Base-by-base conservation (phyloP, 30 jellyfish, hydroid and myxozoan genomes). In the Cassiopea xamachana region DNA sequence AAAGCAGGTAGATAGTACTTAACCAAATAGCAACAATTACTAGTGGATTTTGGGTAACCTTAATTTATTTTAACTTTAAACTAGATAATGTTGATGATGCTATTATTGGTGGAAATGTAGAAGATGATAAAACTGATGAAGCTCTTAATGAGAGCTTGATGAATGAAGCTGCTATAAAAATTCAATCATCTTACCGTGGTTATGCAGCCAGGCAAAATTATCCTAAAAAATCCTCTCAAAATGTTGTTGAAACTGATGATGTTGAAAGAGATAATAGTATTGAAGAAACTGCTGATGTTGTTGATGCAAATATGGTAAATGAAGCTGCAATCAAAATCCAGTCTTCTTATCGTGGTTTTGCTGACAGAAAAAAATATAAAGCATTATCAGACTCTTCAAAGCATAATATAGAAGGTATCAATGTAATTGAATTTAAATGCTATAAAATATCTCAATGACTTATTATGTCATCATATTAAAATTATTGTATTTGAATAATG, bases 271-370 rank as follows among this genome's bases (percentile, higher is more conserved):
- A 64, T 2, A 64, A 10, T 55, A 3, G 64, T 10, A 55, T 5
- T 5, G 74, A 64, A 14, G 43, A 14, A 64, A 4, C 74, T 9
- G 27, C 43, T 64, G 74, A 27, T 4, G 27, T 2, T 64, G 51
- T 15, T 50, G 87, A 78, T 48, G 81, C 44, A 46, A 73, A 77
- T 77, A 68, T 46, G 46, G 19, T 8, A 39, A 84, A 79, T 4
- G 91, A 77, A 18, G 96, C 96, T 12, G 96, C 96, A 70, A 81
- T 44, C 50, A 89, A 67, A 61, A 89, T 89, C 19, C 96, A 89
- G 19, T 60, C 96, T 27, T 45, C 81, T 13, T 89, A 60, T 64
- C 70, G 92, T 18, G 96, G 96, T 9, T 73, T 44, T 59, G 85
- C 61, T 8, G 69, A 68, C 13, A 75, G 86, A 59, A 69, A 81